A percentile compares a stretch with the other conserved stretches of the same genome.
These are phyloP conservation scores for Willowsia nigromaculata DNA, from an alignment of 2,888 invertebrate genomes.

Conservation along the genomic window DNA sequence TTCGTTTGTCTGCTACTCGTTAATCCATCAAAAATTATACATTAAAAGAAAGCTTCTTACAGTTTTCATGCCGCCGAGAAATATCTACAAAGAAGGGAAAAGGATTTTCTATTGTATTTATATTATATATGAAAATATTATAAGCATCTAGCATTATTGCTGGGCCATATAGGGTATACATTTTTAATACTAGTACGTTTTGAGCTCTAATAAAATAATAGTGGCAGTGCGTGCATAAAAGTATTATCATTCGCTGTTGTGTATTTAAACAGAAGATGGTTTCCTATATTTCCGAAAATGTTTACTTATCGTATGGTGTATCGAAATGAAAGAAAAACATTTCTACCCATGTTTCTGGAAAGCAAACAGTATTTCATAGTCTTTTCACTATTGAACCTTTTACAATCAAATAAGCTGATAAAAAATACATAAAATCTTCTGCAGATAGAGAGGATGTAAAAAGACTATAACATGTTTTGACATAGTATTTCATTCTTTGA, in stretches of 20 bases:
- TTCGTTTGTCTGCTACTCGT: background rate
- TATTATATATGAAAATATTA: too few species aligned
- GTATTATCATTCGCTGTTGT: background rate
- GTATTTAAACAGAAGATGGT: background rate
- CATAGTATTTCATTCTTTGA: conserved; percentile 9
- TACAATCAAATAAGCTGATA: conserved; percentile 18
- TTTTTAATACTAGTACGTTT: background rate
- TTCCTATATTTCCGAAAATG: background rate
- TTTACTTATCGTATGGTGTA: too few species aligned
- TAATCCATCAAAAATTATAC: background rate
- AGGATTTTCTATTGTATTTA: background rate
- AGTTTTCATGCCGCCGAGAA: background rate
- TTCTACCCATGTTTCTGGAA: background rate
- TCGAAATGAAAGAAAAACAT: background rate
- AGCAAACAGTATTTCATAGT: conserved; percentile 17
- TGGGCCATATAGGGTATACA: background rate
- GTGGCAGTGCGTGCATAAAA: background rate
- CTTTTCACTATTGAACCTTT: conserved; percentile 16
- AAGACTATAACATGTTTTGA: background rate
- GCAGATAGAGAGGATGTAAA: background rate
- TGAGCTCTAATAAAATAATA: background rate
- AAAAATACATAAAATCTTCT: background rate
- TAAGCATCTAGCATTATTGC: too few species aligned
- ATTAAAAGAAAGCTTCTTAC: background rate
- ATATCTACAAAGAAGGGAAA: background rate